Conservation (phyloP, 2,888 invertebrate genomes). For the Barypeithes pellucidus region DNA sequence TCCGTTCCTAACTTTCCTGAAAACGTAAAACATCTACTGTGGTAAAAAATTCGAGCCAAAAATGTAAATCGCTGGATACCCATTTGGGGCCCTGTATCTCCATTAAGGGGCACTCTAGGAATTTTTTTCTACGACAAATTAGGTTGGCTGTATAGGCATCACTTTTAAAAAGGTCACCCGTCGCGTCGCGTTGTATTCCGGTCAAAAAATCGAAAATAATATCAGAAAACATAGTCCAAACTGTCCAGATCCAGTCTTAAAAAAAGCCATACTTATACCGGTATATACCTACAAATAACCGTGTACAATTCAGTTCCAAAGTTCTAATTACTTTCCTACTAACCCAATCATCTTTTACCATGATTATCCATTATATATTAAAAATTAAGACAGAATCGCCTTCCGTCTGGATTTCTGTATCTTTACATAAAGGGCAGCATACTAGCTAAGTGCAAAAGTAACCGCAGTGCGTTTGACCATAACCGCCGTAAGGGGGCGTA, state of each 20-base stretch:
- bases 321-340: constrained; percentile 20
- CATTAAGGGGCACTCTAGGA: too few species aligned
- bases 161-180: too few species aligned
- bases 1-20: too few species aligned
- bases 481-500: constrained; percentile 71
- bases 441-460: constrained; percentile 72
- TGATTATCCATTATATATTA: constrained; percentile 25
- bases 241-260: background rate
- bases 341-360: constrained; percentile 24
- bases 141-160: too few species aligned
- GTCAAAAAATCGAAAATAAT: background rate
- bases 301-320: constrained; percentile 7
- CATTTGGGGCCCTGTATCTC: too few species aligned
- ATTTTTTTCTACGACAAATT: too few species aligned
- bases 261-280: background rate
- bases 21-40: too few species aligned
- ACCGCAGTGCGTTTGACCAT: constrained; percentile 72
- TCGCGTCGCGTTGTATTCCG: background rate
- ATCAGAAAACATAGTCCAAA: too few species aligned
- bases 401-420: constrained; percentile 27
- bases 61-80: too few species aligned
- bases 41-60: too few species aligned
- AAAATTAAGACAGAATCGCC: constrained; percentile 18
- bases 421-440: constrained; percentile 68
- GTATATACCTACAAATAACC: constrained; percentile 22